Percentiles rank a stretch among this genome's conserved stretches.
Evolutionary conservation across 2,888 invertebrate genomes (phyloP).

Genomic region (Deilephila porcellus): DNA sequence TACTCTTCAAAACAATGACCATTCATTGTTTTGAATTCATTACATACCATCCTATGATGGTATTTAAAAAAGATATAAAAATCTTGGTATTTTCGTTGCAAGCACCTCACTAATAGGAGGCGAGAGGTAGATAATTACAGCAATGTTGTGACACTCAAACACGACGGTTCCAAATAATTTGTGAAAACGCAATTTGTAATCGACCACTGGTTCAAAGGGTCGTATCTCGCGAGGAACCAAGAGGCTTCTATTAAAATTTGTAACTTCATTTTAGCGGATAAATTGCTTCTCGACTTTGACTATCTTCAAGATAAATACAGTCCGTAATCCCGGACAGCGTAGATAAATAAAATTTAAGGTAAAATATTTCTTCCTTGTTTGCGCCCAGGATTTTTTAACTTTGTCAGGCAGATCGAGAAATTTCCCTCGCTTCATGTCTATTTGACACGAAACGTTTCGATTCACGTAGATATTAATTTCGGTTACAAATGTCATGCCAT

Average conservation of each 20-base stretch:
- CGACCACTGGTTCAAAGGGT: constrained; percentile 73
- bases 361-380: constrained; percentile 38
- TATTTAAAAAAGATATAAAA: background rate
- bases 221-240: constrained; percentile 63
- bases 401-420: background rate
- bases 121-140: background rate
- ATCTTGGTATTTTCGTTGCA: background rate
- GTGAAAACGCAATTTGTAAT: constrained; percentile 77
- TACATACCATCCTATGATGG: no score
- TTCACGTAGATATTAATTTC: constrained; percentile 1
- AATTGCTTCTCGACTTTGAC: constrained; percentile 80
- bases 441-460: background rate
- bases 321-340: constrained; percentile 67
- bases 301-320: constrained; percentile 75
- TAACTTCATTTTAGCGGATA: constrained; percentile 79
- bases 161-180: constrained; percentile 21
- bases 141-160: background rate
- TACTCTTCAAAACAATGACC: no score
- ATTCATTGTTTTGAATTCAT: no score
- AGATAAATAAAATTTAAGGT: constrained; percentile 67
- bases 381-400: constrained; percentile 26
- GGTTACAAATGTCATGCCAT: background rate
- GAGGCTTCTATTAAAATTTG: constrained; percentile 78
- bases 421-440: background rate
- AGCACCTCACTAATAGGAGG: background rate